Conservation (phyloP, 2,888 invertebrate genomes). For the Lasioglossum lativentre region DNA sequence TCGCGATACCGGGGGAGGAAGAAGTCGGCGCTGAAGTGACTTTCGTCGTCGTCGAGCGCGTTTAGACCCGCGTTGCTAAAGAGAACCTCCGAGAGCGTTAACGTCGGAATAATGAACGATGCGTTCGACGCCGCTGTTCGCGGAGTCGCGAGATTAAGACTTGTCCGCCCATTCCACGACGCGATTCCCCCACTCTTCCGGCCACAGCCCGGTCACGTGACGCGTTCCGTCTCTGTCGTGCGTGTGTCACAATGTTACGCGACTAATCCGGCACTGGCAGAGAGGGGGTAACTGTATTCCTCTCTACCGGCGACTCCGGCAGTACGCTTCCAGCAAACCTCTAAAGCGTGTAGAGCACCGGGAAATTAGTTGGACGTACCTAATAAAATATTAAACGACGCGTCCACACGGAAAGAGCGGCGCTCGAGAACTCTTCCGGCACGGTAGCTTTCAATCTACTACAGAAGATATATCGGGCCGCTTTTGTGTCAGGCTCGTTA, state of each 20-base stretch:
- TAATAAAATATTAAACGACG: not conserved
- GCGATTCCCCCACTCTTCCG: too few relatives aligned
- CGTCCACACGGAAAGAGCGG: not conserved
- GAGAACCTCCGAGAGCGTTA: not conserved
- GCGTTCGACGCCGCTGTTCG: not conserved
- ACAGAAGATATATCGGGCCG: not conserved
- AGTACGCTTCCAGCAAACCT: too few relatives aligned
- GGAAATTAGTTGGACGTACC: not conserved
- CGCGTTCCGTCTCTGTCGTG: too few relatives aligned
- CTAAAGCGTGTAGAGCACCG: not conserved
- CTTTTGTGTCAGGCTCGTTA: not conserved
- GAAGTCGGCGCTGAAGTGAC: not conserved
- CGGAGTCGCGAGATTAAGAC: too few relatives aligned
- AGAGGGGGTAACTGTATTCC: too few relatives aligned
- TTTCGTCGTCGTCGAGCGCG: not conserved
- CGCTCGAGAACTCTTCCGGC: not conserved
- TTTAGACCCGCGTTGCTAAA: not conserved
- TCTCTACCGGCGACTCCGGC: too few relatives aligned
- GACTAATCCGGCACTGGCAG: too few relatives aligned
- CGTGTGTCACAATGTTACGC: too few relatives aligned
- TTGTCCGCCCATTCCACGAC: too few relatives aligned
- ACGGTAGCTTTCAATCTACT: not conserved
- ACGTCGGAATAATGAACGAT: not conserved
- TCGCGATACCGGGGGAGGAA: not conserved
- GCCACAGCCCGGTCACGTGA: too few relatives aligned